Base-by-base conservation (phyloP, 2,888 invertebrate genomes). In the Diarsia brunnea region DNA sequence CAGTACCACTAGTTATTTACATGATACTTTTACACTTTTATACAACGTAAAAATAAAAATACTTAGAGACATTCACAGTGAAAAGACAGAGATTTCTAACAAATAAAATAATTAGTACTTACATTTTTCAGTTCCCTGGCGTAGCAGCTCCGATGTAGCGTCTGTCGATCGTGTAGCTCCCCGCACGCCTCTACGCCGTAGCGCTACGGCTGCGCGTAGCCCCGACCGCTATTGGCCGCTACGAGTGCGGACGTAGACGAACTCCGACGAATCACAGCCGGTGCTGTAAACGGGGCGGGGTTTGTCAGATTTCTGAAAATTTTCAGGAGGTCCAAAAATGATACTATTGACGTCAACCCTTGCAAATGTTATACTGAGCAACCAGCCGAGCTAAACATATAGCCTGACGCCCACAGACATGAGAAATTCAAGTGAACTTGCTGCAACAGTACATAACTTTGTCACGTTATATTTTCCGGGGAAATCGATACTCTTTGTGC, bases 191-290 rank as follows among this genome's bases (percentile, higher is more conserved):
- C 92, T 90, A 90, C 89, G 90, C 78, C 90, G 90, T 89, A 90
- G 89, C 84, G 92, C 92, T 91, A 96, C 96, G 96, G 90, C 96
- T 96, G 96, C 96, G 96, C 96, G 94, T 91, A 92, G 92, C 93
- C 92, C 81, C 91, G 73, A 67, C 89, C 86, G 89, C 90, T 92
- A 96, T 96, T 96, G 96, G 96, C 90, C 89, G 91, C 88, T 84
- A 90, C 89, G 89, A 85, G 86, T 90, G 90, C 93, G 88, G 92
- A 94, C 92, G 92, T 94, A 93, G 93, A 91, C 89, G 87, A 86
- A 88, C 80, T 86, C 84, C 91, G 86, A 87, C 96, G 96, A 96
- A 96, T 96, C 91, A 89, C 90, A 81, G 89, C 84, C 87, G 79
- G 78, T 84, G 79, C 95, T 95, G 94, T 92, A 95, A 95, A 92